These are phyloP conservation scores for Squalus acanthias DNA, from an alignment of 2,797 vertebrate species.

Conservation along the genomic window DNA sequence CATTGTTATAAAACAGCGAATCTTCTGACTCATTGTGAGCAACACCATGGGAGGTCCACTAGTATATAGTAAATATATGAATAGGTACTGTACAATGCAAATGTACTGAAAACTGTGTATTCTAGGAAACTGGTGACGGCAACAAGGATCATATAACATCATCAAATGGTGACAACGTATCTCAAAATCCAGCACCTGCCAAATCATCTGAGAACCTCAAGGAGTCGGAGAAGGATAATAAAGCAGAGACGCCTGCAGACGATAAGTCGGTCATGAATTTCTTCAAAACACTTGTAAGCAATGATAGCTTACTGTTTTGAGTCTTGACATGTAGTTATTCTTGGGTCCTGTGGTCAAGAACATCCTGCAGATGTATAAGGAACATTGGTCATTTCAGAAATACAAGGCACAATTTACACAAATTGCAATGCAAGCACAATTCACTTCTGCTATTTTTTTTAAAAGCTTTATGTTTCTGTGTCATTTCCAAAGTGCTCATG, in stretches of 20 bases:
- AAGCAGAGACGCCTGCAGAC: slow-evolving; percentile 52
- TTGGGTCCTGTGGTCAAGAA: background rate
- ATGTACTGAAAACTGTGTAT: slow-evolving; percentile 21
- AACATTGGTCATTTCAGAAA: background rate
- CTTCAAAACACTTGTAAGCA: slow-evolving; percentile 93
- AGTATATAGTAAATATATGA: background rate
- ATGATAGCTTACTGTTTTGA: background rate
- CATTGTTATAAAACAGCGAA: background rate
- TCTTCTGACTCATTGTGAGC: background rate
- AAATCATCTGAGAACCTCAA: slow-evolving; percentile 44
- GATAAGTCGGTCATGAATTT: slow-evolving; percentile 90
- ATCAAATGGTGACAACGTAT: slow-evolving; percentile 39
- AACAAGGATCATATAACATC: slow-evolving; percentile 48
- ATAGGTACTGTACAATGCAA: background rate
- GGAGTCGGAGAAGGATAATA: slow-evolving; percentile 44
- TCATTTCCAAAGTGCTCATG: background rate
- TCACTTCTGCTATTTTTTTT: background rate
- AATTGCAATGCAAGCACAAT: background rate
- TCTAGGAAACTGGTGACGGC: slow-evolving; percentile 68
- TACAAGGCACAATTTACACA: background rate
- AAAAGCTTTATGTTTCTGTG: background rate
- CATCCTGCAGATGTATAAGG: background rate
- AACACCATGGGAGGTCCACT: background rate
- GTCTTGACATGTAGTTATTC: background rate
- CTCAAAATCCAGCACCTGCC: slow-evolving; percentile 48